A percentile compares a stretch with the other conserved stretches of the same genome.
phyloP scores from a whole-genome alignment of 2,113 vertebrate genomes.

The human (Homo sapiens) region DNA sequence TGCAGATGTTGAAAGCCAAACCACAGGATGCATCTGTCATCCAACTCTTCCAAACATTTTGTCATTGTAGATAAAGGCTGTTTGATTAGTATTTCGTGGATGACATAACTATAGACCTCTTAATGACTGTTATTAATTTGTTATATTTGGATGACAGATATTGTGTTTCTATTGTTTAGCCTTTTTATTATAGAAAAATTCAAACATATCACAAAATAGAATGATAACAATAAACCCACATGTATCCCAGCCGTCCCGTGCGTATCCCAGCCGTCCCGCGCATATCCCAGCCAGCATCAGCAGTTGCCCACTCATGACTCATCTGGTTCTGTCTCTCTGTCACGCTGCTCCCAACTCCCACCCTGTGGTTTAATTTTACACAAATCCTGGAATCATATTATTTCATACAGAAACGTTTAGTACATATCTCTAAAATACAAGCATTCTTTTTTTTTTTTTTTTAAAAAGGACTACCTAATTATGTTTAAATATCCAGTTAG shows the following conservation, averaged over 20 bases:
- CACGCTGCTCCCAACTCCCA: neutral
- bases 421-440: neutral
- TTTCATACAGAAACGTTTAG: neutral
- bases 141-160: neutral
- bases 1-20: neutral
- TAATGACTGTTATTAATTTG: neutral
- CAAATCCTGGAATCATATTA: neutral
- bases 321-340: neutral
- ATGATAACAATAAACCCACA: neutral
- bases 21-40: neutral
- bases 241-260: no score
- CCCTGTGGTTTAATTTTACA: neutral
- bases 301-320: neutral
- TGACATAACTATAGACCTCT: neutral
- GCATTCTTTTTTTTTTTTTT: neutral
- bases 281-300: no score
- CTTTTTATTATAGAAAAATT: constrained; percentile 21
- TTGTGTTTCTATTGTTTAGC: constrained; percentile 18
- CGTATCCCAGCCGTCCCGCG: no score
- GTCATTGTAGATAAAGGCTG: neutral
- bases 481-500: neutral
- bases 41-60: neutral
- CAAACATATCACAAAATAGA: neutral
- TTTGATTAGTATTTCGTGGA: neutral
- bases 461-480: neutral